Evolutionary conservation across 2,888 invertebrate species (phyloP), one percentile per base, ranked within the genome.

Genomic region (Brachyptera risi): DNA sequence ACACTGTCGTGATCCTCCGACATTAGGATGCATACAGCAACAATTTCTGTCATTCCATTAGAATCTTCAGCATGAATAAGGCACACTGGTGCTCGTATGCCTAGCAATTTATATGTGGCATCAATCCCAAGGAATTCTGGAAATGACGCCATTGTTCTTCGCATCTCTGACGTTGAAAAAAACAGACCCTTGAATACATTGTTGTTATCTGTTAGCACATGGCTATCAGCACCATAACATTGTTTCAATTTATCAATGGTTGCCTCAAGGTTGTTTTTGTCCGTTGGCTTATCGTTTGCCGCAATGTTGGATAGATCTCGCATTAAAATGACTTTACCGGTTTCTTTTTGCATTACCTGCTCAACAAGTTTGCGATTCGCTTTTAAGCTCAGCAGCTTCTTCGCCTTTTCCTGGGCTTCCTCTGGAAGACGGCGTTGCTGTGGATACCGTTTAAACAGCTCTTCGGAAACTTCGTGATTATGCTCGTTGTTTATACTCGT

Each of bases 81-180:
- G 17, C 61, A 62, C 3, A 67, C 60, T 17, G 63, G 63, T 1
- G 61, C 63, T 31, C 66, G 58, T 15, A 67, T 63, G 26, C 61
- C 56, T 11, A 66, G 35, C 27, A 64, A 38, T 49, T 66, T 64
- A 21, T 60, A 67, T 3, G 64, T 66, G 1, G 54, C 62, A 42
- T 66, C 65, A 23, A 67, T 63, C 13, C 66, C 64, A 11, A 66
- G n/a, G 50, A 65, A 66, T 44, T 67, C 64, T 1, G 67, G 65
- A 50, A 61, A 65, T 17, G 65, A 59, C 1, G 57, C 38, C 62
- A 66, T 65, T 3, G 62, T 54, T 19, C 44, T 54, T 65, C 61
- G 59, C 67, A 66, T 66, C 3, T 31, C 27, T 24, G 24, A 1
- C 1, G 59, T 65, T 23, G 50, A 58, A 17, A 64, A 64, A 21